A percentile compares a stretch with the other conserved stretches of the same genome.
Conservation (phyloP, 2,113 vertebrate genomes). For the Asarcornis scutulata region DNA sequence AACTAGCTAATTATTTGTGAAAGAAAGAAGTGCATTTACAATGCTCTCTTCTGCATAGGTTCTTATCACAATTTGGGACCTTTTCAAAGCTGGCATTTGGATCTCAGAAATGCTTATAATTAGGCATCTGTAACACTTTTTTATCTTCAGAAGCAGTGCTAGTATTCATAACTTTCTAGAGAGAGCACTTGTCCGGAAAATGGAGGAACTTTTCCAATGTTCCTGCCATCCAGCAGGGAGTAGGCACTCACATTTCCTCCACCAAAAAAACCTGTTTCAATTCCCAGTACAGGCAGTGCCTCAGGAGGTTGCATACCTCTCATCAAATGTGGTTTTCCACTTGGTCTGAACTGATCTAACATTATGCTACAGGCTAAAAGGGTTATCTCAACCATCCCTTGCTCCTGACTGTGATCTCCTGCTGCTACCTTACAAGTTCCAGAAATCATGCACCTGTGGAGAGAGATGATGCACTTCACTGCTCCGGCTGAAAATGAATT, state of each 20-base stretch:
- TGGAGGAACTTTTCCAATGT: not conserved
- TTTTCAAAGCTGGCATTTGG: not conserved
- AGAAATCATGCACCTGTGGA: not conserved
- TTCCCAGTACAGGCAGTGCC: not conserved
- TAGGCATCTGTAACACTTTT: not conserved
- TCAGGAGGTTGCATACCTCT: not conserved
- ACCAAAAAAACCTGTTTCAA: fast-evolving
- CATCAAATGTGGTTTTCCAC: not conserved
- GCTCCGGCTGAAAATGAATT: not conserved
- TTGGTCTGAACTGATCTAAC: not conserved
- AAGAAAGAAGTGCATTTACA: not conserved
- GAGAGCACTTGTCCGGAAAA: not conserved
- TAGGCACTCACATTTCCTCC: not conserved
- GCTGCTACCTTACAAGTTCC: not conserved
- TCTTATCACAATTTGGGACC: not conserved
- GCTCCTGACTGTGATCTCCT: not conserved
- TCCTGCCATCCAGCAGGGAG: not conserved
- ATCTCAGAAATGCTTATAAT: not conserved
- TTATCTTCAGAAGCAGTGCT: not conserved
- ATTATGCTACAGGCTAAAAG: not conserved
- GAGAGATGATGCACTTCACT: not conserved
- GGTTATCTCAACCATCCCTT: not conserved
- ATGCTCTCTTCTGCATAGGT: not conserved
- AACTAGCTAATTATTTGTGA: not conserved
- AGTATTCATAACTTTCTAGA: not conserved